phyloP scores from a whole-genome alignment of 2,888 invertebrate species.

The Ectropis crepuscularia region DNA sequence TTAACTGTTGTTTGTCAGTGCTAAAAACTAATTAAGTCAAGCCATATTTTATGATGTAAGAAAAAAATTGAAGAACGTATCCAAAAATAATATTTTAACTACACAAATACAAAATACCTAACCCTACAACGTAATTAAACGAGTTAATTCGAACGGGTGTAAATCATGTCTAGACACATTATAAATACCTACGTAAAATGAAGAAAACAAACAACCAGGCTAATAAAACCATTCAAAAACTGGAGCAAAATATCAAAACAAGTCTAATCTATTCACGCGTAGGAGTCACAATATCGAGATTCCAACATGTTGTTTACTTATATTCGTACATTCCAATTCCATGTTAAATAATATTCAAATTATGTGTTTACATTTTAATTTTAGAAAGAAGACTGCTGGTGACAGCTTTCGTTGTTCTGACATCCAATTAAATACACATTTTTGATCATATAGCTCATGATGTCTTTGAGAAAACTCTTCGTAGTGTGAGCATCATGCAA shows the following conservation, averaged over 20 bases:
- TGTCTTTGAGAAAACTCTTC: no score
- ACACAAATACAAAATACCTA: background rate
- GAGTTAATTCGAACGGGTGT: constrained; percentile 12
- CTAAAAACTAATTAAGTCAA: no score
- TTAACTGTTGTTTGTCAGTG: no score
- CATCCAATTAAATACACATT: no score
- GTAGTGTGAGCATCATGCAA: no score
- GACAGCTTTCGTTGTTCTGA: no score
- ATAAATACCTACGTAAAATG: constrained; percentile 22
- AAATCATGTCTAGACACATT: constrained; percentile 14
- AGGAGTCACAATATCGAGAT: constrained; percentile 54
- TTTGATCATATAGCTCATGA: no score
- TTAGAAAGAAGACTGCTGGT: background rate
- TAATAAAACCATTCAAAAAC: constrained; percentile 53
- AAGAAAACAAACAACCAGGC: constrained; percentile 31
- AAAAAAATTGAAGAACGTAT: background rate
- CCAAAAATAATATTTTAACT: background rate
- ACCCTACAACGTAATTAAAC: constrained; percentile 16
- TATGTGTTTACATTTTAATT: constrained; percentile 5
- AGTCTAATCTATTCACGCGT: constrained; percentile 53
- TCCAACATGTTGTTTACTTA: constrained; percentile 50
- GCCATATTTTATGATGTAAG: no score
- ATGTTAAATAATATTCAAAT: constrained; percentile 14
- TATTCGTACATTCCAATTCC: constrained; percentile 37
- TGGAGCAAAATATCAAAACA: constrained; percentile 65